A percentile compares a stretch with the other conserved stretches of the same genome.
Evolutionary conservation across 1,140 invertebrate genomes (phyloP).

Genomic region (Trachymyrmex septentrionalis): DNA sequence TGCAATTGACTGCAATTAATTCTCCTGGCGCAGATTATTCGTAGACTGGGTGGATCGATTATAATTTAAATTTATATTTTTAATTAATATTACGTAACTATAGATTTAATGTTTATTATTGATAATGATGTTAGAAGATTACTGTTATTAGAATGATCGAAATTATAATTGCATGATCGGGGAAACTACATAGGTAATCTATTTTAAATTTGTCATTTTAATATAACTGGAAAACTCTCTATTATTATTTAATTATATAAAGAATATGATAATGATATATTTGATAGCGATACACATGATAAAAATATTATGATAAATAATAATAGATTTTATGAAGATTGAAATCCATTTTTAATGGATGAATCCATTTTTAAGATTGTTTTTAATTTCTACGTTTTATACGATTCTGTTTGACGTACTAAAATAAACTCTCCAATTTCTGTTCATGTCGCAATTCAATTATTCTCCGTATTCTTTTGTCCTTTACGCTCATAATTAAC

Average conservation of each 20-base stretch:
- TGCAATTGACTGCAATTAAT: conserved; percentile 19
- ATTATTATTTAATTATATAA: neutral
- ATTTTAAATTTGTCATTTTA: neutral
- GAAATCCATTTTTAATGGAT: neutral
- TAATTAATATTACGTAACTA: neutral
- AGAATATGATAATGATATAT: neutral
- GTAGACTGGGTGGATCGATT: neutral
- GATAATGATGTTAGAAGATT: neutral
- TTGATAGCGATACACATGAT: neutral
- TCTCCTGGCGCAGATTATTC: neutral
- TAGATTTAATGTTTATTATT: conserved; percentile 4
- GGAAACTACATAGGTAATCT: neutral
- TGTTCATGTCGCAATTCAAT: neutral
- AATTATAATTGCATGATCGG: neutral
- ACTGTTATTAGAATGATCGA: neutral
- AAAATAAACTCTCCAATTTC: conserved; percentile 7
- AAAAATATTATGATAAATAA: neutral
- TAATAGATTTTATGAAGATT: neutral
- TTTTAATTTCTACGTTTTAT: neutral
- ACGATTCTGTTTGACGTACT: neutral
- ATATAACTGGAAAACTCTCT: neutral
- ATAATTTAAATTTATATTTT: conserved; percentile 5
- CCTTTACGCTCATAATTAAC: neutral
- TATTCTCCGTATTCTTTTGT: neutral
- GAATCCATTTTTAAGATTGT: neutral